A percentile compares a stretch with the other conserved stretches of the same genome.
Conservation (phyloP, 2,797 vertebrate species). For the Vultur gryphus region DNA sequence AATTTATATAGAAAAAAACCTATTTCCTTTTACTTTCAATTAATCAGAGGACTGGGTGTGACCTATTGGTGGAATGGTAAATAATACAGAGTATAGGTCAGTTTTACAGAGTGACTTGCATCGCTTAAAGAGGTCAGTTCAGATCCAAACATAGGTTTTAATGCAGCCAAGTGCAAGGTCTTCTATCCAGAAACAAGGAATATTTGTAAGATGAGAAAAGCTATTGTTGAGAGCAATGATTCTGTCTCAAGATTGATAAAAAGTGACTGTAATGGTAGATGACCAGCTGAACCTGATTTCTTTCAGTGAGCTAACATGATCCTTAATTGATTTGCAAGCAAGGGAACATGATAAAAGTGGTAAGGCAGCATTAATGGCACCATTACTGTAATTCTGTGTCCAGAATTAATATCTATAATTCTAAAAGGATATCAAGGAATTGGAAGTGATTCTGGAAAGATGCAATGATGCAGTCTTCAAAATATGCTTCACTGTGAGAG, state of each 20-base stretch:
- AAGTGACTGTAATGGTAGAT: background rate
- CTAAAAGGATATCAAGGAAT: background rate
- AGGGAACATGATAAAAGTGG: background rate
- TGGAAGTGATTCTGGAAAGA: background rate
- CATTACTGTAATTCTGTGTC: background rate
- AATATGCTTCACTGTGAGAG: background rate
- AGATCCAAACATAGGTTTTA: background rate
- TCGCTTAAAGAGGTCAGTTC: background rate
- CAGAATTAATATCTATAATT: background rate
- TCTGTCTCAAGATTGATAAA: slow-evolving; percentile 8
- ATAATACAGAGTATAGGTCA: slow-evolving; percentile 38
- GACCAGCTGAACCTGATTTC: slow-evolving; percentile 4
- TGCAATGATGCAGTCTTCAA: background rate
- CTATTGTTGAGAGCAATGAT: background rate
- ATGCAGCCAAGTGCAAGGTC: background rate
- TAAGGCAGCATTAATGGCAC: background rate
- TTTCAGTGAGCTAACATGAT: background rate
- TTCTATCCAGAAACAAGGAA: slow-evolving; percentile 9
- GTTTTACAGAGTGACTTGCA: background rate
- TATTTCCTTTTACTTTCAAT: slow-evolving; percentile 55
- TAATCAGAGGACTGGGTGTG: slow-evolving; percentile 1
- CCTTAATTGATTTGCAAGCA: slow-evolving; percentile 33
- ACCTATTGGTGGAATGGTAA: slow-evolving; percentile 51
- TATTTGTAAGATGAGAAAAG: slow-evolving; percentile 6
- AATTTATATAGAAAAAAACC: slow-evolving; percentile 50